phyloP scores from a whole-genome alignment of 2,113 vertebrate genomes.

The Apaloderma vittatum region DNA sequence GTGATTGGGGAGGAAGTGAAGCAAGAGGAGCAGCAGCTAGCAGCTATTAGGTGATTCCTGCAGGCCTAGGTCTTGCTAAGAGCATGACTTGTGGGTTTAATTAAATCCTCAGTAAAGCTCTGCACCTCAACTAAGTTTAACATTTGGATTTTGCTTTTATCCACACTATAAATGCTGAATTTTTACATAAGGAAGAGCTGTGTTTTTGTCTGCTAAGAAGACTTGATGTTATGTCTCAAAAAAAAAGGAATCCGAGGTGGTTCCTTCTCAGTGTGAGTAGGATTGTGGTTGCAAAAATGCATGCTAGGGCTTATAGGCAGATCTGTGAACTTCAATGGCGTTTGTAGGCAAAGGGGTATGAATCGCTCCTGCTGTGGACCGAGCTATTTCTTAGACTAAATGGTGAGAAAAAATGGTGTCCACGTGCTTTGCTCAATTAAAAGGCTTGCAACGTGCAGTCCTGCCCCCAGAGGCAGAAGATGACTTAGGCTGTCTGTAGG shows the following conservation, averaged over 20 bases:
- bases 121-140: not conserved
- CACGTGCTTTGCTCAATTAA: not conserved
- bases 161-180: too few relatives aligned
- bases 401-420: not conserved
- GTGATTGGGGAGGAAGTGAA: not conserved
- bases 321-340: too few relatives aligned
- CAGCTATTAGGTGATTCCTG: not conserved
- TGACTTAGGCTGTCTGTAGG: not conserved
- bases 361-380: rapidly evolving
- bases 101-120: not conserved
- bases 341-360: not conserved
- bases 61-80: not conserved
- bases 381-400: not conserved
- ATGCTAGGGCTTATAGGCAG: not conserved
- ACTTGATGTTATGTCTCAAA: not conserved
- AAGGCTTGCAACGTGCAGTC: not conserved
- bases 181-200: not conserved
- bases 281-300: not conserved
- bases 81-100: not conserved
- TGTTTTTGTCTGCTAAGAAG: not conserved
- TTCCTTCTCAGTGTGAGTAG: not conserved
- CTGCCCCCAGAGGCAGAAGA: too few relatives aligned
- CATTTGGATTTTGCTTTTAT: not conserved
- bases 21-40: not conserved
- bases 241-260: not conserved